phyloP scores from a whole-genome alignment of 2,797 vertebrate species.

The Gouania willdenowi region DNA sequence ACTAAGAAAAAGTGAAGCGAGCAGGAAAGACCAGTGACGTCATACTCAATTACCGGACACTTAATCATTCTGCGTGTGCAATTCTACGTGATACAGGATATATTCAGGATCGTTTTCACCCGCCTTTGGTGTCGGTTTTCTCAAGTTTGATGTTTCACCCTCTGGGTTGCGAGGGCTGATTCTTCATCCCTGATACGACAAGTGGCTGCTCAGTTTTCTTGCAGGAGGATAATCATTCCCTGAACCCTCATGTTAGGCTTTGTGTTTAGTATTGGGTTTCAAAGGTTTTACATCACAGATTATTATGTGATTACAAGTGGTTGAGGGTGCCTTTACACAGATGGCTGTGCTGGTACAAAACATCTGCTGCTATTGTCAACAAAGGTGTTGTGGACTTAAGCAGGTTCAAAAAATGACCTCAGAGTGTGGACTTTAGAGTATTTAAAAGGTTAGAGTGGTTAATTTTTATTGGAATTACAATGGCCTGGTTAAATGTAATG shows the following conservation, averaged over 20 bases:
- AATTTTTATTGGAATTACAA: too few relatives aligned
- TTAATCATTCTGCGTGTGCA: conserved; percentile 1
- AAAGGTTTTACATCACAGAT: conserved; percentile 3
- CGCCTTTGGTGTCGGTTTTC: conserved; percentile 43
- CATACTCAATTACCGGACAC: conserved; percentile 19
- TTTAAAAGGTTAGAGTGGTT: too few relatives aligned
- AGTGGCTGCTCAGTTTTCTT: conserved; percentile 29
- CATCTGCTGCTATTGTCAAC: conserved; percentile 34
- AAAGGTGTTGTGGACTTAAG: conserved; percentile 14
- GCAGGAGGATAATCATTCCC: not conserved
- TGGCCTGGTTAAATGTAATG: too few relatives aligned
- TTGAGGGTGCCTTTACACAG: conserved; percentile 20
- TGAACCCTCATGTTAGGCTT: conserved; percentile 1
- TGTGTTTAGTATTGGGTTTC: not conserved
- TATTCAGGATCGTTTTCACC: conserved; percentile 49
- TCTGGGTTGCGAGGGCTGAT: conserved; percentile 36
- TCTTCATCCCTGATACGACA: conserved; percentile 43
- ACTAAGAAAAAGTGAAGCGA: conserved; percentile 17
- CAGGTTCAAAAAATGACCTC: not conserved
- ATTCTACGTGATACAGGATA: conserved; percentile 29
- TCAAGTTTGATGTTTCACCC: conserved; percentile 56
- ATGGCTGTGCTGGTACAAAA: conserved; percentile 28
- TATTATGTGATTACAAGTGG: not conserved
- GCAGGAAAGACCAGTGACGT: conserved; percentile 20
- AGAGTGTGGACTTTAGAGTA: too few relatives aligned